Conservation (phyloP, 2,113 vertebrate genomes). For the Morone saxatilis region DNA sequence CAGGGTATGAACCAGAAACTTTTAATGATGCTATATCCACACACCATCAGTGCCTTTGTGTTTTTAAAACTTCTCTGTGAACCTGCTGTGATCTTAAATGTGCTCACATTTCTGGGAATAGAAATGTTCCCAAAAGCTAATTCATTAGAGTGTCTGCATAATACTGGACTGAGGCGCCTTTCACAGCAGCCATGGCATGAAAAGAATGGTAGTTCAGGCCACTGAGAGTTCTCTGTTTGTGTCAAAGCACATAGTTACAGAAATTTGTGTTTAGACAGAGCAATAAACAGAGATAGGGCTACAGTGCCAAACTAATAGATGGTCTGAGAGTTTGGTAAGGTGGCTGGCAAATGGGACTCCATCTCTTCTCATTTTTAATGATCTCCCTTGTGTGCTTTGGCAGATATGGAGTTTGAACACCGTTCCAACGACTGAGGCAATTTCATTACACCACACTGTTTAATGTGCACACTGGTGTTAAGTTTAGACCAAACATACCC, state of each 20-base stretch:
- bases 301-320: slow-evolving; percentile 54
- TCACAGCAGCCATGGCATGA: slow-evolving; percentile 47
- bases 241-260: slow-evolving; percentile 54
- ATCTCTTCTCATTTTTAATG: slow-evolving; percentile 62
- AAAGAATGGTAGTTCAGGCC: slow-evolving; percentile 43
- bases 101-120: slow-evolving; percentile 44
- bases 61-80: slow-evolving; percentile 20
- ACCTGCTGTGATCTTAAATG: slow-evolving; percentile 24
- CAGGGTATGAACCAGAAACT: slow-evolving; percentile 52
- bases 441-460: slow-evolving; percentile 52
- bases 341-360: slow-evolving; percentile 50
- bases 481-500: slow-evolving; percentile 43
- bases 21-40: slow-evolving; percentile 56
- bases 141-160: slow-evolving; percentile 54
- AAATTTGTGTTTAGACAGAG: slow-evolving; percentile 56
- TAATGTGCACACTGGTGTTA: slow-evolving; percentile 38
- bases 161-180: slow-evolving; percentile 24
- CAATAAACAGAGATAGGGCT: slow-evolving; percentile 50
- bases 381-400: slow-evolving; percentile 60
- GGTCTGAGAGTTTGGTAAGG: slow-evolving; percentile 50
- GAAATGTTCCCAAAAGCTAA: slow-evolving; percentile 37
- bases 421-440: slow-evolving; percentile 38
- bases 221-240: slow-evolving; percentile 44
- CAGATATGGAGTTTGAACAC: slow-evolving; percentile 43
- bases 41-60: not conserved